Evolutionary conservation across 2,888 invertebrate genomes (phyloP), one percentile per base, ranked within the genome.

Genomic region (Meiosimyza platycephala): DNA sequence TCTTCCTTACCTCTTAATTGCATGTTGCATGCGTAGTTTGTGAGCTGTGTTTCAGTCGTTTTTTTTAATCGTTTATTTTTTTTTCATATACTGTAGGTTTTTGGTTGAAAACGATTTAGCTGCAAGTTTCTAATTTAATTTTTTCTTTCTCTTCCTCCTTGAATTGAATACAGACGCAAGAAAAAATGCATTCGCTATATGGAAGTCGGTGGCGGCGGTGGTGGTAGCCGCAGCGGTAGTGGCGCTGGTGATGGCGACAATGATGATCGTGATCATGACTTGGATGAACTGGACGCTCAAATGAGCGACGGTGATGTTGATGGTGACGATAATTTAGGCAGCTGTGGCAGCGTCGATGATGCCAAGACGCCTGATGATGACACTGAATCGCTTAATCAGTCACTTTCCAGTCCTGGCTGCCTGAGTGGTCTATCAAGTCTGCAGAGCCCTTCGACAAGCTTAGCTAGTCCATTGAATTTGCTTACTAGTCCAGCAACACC

Each of bases 151-250:
- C 64, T 68, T 50, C 73, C 68, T 64, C 50, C 60, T 74, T n/a
- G n/a, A 68, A 57, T 72, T 50, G 5, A 12, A 13, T 16, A 74
- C 67, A 97, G 96, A 91, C 95, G 97, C 91, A 97, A 97, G 92
- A 97, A 97, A 89, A 97, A 97, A 89, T 97, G 97, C 91, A 95
- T 97, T 85, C 94, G 97, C 81, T 97, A 97, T 90, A 94, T 96
- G 93, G 96, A 96, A 90, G 93, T 94, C 80, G 89, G 91, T 88
- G 89, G 92, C 88, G 89, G 92, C 88, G 79, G 77, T 54, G 80
- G 76, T 54, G 79, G 80, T 57, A 79, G 76, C 57, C 81, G 81
- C 47, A 93, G 92, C 86, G 93, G 93, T 81, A 93, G 93, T 28
- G 73, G 94, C 89, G 91, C 93, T 86, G 89, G 92, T 79, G 91